Evolutionary conservation across 2,888 invertebrate genomes (phyloP).

Genomic region (Dasypogon diadema): DNA sequence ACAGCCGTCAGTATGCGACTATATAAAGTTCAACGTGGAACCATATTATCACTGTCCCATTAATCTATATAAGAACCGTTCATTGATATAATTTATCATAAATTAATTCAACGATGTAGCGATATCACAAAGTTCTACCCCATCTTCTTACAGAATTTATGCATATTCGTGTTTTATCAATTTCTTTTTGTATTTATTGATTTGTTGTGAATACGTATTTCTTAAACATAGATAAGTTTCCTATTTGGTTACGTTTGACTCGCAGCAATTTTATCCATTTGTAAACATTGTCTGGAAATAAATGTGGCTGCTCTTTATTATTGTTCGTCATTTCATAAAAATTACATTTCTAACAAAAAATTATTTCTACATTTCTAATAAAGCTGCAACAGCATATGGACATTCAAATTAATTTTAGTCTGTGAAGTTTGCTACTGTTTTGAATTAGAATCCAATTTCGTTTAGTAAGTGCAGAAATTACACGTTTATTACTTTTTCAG

Average conservation of each 20-base stretch:
- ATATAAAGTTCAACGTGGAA: too few species aligned
- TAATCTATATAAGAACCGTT: too few species aligned
- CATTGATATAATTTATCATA: too few species aligned
- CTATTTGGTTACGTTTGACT: conserved; percentile 6
- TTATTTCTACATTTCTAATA: too few species aligned
- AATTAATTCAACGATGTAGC: neutral
- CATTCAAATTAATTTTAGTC: too few species aligned
- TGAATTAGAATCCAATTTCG: too few species aligned
- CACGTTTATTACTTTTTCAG: too few species aligned
- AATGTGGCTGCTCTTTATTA: neutral
- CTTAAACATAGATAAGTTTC: conserved; percentile 33
- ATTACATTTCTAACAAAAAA: neutral
- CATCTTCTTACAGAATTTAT: neutral
- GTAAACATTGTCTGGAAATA: conserved; percentile 28
- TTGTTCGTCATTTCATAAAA: neutral
- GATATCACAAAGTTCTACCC: neutral
- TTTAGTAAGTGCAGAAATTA: too few species aligned
- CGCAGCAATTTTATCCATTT: conserved; percentile 18
- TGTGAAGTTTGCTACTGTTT: too few species aligned
- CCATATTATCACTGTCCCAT: too few species aligned
- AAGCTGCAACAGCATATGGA: too few species aligned
- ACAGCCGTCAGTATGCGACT: too few species aligned
- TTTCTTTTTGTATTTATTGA: conserved; percentile 36
- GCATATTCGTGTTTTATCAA: conserved; percentile 47
- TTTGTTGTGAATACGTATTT: conserved; percentile 40